A percentile compares a stretch with the other conserved stretches of the same genome.
Conservation (phyloP, 2,113 vertebrate species). For the Labeo rohita region DNA sequence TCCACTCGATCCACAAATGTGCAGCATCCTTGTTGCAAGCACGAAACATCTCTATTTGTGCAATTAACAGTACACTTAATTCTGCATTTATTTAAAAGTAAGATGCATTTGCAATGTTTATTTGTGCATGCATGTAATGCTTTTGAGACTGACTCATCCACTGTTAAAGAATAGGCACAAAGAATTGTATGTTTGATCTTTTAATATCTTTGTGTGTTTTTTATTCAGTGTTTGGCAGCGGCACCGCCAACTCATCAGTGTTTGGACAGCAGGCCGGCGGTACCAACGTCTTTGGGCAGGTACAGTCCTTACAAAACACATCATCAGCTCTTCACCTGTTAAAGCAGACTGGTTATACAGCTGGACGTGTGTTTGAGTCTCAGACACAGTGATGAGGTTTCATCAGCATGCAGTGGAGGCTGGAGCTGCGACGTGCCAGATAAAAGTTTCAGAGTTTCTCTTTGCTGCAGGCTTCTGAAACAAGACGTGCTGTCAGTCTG, state of each 20-base stretch:
- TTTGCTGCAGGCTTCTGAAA: neutral
- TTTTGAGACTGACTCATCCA: neutral
- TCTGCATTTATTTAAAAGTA: neutral
- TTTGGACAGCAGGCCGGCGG: slow-evolving; percentile 85
- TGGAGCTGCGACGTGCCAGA: neutral
- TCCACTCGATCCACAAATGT: neutral
- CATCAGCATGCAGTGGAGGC: neutral
- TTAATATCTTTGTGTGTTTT: neutral
- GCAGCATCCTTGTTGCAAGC: neutral
- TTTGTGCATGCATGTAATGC: neutral
- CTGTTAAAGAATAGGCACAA: neutral
- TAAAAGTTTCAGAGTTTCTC: no score
- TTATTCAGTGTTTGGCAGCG: slow-evolving; percentile 82
- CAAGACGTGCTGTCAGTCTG: neutral
- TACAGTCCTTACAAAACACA: slow-evolving; percentile 58
- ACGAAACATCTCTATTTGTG: neutral
- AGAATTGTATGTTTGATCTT: neutral
- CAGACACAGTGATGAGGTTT: neutral
- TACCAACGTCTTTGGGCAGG: slow-evolving; percentile 90
- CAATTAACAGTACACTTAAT: neutral
- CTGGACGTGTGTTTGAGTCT: neutral
- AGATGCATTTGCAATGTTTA: neutral
- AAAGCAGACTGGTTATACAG: neutral
- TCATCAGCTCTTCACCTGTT: neutral
- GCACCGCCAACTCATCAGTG: slow-evolving; percentile 76